Conservation (phyloP, 2,113 vertebrate species). For the Tragelaphus strepsiceros region DNA sequence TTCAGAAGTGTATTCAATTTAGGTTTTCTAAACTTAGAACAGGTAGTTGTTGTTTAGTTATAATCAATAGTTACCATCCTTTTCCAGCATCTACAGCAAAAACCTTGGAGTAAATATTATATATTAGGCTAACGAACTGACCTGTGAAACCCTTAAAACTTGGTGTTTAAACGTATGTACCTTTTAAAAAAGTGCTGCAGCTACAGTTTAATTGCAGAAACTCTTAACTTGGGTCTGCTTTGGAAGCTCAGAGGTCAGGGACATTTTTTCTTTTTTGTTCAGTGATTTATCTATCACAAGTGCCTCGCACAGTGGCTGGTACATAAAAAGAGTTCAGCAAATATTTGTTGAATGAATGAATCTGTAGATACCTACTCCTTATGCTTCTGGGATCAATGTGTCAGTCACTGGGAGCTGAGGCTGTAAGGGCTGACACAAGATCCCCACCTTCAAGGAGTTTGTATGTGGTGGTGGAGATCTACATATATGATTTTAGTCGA, state of each 20-base stretch:
- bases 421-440: not conserved
- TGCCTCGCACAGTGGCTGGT: not conserved
- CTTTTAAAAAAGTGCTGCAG: not conserved
- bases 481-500: not conserved
- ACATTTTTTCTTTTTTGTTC: not conserved
- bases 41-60: not conserved
- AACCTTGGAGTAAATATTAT: not conserved
- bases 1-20: not conserved
- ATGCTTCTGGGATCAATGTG: not conserved
- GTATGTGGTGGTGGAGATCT: not conserved
- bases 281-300: not conserved
- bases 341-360: not conserved
- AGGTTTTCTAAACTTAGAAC: not conserved
- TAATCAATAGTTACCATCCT: not conserved
- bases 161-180: not conserved
- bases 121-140: not conserved
- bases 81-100: not conserved
- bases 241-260: not conserved
- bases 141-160: not conserved
- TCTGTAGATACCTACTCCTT: not conserved
- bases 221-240: not conserved
- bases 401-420: not conserved
- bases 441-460: not conserved
- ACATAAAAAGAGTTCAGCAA: not conserved
- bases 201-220: not conserved